A percentile compares a stretch with the other conserved stretches of the same genome.
phyloP scores from a whole-genome alignment of 2,888 invertebrate genomes.

The Odontomyia ornata region DNA sequence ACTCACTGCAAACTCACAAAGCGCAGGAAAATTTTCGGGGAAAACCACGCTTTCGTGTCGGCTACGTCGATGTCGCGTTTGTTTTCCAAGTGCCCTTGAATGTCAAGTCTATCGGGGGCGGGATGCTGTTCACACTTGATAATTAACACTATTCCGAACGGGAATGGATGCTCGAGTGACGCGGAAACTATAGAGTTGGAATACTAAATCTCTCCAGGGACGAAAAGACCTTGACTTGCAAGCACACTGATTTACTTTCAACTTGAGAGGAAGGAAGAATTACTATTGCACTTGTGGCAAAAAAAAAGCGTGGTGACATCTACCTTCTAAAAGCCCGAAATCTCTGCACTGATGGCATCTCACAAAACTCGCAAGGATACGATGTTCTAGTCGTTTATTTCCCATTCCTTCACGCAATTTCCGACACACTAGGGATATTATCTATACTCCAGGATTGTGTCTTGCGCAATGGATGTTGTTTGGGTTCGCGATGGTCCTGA shows the following conservation, averaged over 20 bases:
- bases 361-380: constrained; percentile 31
- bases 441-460: constrained; percentile 5
- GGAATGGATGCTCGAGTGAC: background rate
- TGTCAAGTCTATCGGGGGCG: constrained; percentile 20
- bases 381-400: constrained; percentile 17
- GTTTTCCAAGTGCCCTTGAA: constrained; percentile 38
- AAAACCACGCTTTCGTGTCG: background rate
- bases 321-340: constrained; percentile 47
- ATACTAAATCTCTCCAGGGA: background rate
- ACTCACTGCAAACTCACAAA: background rate
- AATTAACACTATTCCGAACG: constrained; percentile 16
- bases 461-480: constrained; percentile 29
- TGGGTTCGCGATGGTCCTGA: background rate
- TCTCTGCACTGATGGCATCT: constrained; percentile 50
- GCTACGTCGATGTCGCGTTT: constrained; percentile 1
- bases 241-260: background rate
- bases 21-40: background rate
- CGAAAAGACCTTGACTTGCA: background rate
- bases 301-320: constrained; percentile 38
- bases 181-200: background rate
- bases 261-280: background rate
- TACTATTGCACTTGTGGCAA: constrained; percentile 10
- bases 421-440: constrained; percentile 27
- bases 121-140: constrained; percentile 5
- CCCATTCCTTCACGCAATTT: constrained; percentile 42